Percentiles rank a stretch among this genome's conserved stretches.
Conservation (phyloP, 2,113 vertebrate genomes). For the Myiagra hebetior region DNA sequence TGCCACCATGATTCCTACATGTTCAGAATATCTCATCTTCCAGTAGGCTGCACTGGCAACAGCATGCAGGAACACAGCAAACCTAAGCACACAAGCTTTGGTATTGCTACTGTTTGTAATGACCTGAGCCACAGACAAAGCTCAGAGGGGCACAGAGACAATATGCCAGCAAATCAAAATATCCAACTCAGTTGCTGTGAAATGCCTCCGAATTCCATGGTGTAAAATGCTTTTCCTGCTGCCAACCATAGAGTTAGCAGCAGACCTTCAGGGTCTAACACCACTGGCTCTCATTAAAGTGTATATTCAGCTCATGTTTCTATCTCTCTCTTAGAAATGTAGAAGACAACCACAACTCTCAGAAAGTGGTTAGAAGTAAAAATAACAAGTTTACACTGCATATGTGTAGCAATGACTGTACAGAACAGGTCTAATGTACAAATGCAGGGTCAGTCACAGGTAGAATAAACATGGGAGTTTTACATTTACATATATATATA, state of each 20-base stretch:
- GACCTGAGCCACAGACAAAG: background rate
- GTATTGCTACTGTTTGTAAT: background rate
- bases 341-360: background rate
- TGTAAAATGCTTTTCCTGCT: background rate
- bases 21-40: background rate
- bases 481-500: background rate
- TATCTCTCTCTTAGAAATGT: background rate
- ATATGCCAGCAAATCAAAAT: background rate
- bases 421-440: background rate
- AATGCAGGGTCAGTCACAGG: background rate
- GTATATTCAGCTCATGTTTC: background rate
- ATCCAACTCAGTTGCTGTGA: background rate
- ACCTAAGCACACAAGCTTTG: background rate
- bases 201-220: background rate
- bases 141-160: background rate
- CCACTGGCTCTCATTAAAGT: background rate
- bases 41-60: background rate
- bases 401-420: background rate
- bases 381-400: background rate
- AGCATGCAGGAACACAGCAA: background rate
- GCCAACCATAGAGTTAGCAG: background rate
- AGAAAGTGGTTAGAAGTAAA: background rate
- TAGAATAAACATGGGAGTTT: background rate
- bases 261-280: background rate
- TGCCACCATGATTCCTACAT: conserved; percentile 31